A percentile compares a stretch with the other conserved stretches of the same genome.
phyloP scores from a whole-genome alignment of 1,140 invertebrate genomes.

The Neodiprion fabricii region DNA sequence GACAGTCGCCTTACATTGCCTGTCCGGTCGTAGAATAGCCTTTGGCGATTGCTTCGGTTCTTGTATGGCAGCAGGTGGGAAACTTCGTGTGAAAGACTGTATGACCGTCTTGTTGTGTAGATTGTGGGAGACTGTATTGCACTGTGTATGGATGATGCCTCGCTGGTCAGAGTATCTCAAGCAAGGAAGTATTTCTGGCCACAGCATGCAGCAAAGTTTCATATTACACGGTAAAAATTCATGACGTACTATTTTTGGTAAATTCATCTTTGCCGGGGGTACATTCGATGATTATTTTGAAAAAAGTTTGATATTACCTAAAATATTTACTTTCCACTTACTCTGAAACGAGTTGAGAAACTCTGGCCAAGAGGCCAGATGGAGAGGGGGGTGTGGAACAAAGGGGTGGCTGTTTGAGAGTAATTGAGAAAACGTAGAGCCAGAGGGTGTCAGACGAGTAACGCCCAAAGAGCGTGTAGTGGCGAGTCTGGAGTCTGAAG shows the following conservation, averaged over 20 bases:
- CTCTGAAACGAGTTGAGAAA: constrained; percentile 9
- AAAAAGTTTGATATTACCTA: no score
- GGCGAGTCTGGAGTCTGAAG: constrained; percentile 27
- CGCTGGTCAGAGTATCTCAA: not conserved
- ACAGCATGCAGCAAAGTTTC: no score
- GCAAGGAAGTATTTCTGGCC: no score
- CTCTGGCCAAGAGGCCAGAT: constrained; percentile 19
- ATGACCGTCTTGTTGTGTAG: not conserved
- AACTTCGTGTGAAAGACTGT: constrained; percentile 4
- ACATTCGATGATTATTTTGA: no score
- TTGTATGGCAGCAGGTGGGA: not conserved
- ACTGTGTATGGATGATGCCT: not conserved
- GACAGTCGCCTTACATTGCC: not conserved
- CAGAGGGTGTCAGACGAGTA: constrained; percentile 34
- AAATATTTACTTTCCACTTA: no score
- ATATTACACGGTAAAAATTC: no score
- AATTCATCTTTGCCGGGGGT: no score
- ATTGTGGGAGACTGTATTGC: no score
- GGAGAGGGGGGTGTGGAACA: constrained; percentile 40
- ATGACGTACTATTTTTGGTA: no score
- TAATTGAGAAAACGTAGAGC: constrained; percentile 47
- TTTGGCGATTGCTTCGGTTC: not conserved
- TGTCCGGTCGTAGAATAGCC: not conserved
- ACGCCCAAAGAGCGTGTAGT: constrained; percentile 34
- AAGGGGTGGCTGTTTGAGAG: constrained; percentile 50